Evolutionary conservation across 2,113 vertebrate genomes (phyloP), one percentile per base, ranked within the genome.

Genomic region (Paralichthys olivaceus): DNA sequence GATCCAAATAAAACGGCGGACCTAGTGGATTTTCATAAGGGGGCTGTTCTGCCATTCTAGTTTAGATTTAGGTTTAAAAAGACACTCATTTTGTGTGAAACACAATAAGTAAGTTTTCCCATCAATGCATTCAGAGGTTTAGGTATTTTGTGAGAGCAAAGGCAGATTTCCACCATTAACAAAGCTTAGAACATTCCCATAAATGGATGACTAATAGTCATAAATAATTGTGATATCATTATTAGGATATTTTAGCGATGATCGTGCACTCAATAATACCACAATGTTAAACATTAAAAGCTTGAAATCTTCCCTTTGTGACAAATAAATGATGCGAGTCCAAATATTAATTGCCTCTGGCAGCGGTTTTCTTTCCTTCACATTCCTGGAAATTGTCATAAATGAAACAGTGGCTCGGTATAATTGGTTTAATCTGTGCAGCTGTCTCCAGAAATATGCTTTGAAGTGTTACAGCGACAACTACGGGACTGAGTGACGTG

Each of bases 361-460:
- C 47, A 59, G 60, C 60, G 6, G 58, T 70, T 45, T 63, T 15
- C 68, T 55, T 51, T 34, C 32, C 53, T 72, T 69, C 25, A 23
- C 7, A 23, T 64, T 56, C 25, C 43, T 62, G 1, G 32, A 20
- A 68, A 71, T 57, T 61, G 40, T 69, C 51, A 40, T 61, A 45
- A 22, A 67, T 54, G 13, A 57, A 49, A 79, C 45, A 68, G 29
- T 71, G 70, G 69, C 47, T 70, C 61, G 23, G 62, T 77, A 17
- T 56, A 83, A 74, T 80, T 69, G 68, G 58, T 79, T 13, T 59
- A 63, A 79, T 81, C 66, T 72, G 29, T 49, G 66, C 66, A 65
- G 72, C 69, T 81, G 79, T 58, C 70, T 64, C 6, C n/a, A 60
- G 4, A 82, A 61, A 63, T 55, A 78, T 22, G 34, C 32, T 61